A percentile compares a stretch with the other conserved stretches of the same genome.
Evolutionary conservation across 2,113 vertebrate genomes (phyloP).

Genomic region (Tricholaema leucomelas): DNA sequence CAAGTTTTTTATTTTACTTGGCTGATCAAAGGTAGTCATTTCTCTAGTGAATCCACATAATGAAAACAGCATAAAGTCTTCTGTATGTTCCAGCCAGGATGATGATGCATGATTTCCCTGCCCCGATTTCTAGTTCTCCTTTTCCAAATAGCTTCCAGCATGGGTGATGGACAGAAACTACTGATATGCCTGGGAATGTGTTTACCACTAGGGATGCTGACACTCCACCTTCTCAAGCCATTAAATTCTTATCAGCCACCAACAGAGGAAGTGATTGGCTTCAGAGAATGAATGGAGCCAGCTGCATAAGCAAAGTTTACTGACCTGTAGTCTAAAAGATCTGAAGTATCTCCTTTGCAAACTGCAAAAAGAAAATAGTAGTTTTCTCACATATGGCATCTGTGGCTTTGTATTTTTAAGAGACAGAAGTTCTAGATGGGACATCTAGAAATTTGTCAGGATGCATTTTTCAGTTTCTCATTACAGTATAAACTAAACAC

Average conservation of each 20-base stretch:
- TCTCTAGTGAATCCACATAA: constrained; percentile 82
- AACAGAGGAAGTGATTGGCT: constrained; percentile 59
- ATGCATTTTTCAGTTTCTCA: background rate
- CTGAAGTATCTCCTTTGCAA: constrained; percentile 29
- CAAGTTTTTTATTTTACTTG: constrained; percentile 73
- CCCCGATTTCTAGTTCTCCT: constrained; percentile 23
- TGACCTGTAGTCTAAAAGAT: constrained; percentile 60
- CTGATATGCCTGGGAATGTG: constrained; percentile 25
- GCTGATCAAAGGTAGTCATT: constrained; percentile 76
- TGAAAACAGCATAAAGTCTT: constrained; percentile 67
- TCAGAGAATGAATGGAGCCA: constrained; percentile 74
- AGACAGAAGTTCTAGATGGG: background rate
- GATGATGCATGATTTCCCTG: constrained; percentile 75
- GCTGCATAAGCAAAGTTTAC: constrained; percentile 73
- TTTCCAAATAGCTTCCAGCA: constrained; percentile 58
- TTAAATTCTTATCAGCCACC: constrained; percentile 65
- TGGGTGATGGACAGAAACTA: background rate
- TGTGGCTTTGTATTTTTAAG: background rate
- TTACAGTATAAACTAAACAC: background rate
- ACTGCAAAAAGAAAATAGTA: constrained; percentile 46
- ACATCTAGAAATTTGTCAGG: background rate
- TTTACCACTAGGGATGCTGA: constrained; percentile 51
- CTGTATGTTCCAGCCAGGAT: constrained; percentile 43
- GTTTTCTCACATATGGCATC: background rate
- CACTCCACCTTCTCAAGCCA: constrained; percentile 45